Evolutionary conservation across 1,140 invertebrate species (phyloP).

Genomic region (Bradynema listronoti): DNA sequence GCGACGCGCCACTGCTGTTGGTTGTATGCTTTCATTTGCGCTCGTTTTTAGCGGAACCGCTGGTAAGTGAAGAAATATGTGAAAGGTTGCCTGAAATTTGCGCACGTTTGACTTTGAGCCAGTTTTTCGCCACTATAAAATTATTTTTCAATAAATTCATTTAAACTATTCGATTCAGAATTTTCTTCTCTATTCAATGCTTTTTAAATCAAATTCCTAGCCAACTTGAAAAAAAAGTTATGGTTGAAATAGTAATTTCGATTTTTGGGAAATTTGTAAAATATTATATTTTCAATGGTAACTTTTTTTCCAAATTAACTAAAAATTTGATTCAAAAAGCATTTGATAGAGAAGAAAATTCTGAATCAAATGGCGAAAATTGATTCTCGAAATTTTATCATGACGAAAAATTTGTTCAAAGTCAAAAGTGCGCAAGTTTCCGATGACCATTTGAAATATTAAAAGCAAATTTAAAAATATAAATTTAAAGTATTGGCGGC

Average conservation of each 20-base stretch:
- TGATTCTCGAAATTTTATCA: not conserved
- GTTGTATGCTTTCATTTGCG: constrained; percentile 41
- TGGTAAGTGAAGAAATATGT: constrained; percentile 18
- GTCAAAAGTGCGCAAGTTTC: not conserved
- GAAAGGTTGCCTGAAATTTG: not conserved
- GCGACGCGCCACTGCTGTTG: constrained; percentile 35
- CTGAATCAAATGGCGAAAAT: not conserved
- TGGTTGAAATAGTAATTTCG: too few relatives aligned
- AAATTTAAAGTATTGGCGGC: constrained; percentile 49
- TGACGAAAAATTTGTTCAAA: not conserved
- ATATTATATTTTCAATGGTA: too few relatives aligned
- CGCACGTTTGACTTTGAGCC: not conserved
- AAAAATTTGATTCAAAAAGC: constrained; percentile 15
- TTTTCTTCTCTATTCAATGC: not conserved
- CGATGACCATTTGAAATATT: not conserved
- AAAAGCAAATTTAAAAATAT: constrained; percentile 7
- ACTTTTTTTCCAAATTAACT: not conserved
- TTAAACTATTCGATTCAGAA: not conserved
- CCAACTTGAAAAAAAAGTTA: too few relatives aligned
- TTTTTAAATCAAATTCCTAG: not conserved
- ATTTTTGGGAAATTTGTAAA: too few relatives aligned
- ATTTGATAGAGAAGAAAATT: not conserved
- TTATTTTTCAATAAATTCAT: not conserved
- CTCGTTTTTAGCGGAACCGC: constrained; percentile 55
- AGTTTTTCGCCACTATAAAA: not conserved